These are phyloP conservation scores for Adineta ricciae DNA, from an alignment of 2,888 invertebrate genomes.

Conservation along the genomic window DNA sequence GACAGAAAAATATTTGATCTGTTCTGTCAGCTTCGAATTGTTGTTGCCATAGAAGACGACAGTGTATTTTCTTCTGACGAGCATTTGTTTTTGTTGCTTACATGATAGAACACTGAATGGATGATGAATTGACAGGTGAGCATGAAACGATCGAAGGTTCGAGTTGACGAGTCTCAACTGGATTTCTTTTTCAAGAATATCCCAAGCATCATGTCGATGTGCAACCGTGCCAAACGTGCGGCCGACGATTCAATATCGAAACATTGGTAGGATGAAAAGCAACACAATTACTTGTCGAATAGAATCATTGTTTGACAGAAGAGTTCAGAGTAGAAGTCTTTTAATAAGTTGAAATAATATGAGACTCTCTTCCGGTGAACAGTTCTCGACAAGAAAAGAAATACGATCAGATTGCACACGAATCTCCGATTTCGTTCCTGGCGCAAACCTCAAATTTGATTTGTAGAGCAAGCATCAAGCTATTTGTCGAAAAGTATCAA, in stretches of 20 bases:
- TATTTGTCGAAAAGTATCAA: constrained; percentile 71
- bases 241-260: constrained; percentile 68
- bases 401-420: neutral
- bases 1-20: neutral
- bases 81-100: neutral
- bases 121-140: neutral
- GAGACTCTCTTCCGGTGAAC: neutral
- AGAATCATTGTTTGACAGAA: neutral
- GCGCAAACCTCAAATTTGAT: neutral
- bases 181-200: constrained; percentile 12
- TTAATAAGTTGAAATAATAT: neutral
- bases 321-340: neutral
- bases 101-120: neutral
- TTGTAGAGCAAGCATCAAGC: constrained; percentile 63
- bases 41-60: neutral
- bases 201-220: constrained; percentile 42
- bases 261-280: constrained; percentile 54
- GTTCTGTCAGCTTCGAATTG: neutral
- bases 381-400: neutral
- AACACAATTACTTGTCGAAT: neutral
- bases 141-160: neutral
- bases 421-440: neutral
- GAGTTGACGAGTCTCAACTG: neutral
- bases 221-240: constrained; percentile 68
- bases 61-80: neutral